Evolutionary conservation across 2,113 vertebrate genomes (phyloP).

Genomic region (Micronycteris hirsuta): DNA sequence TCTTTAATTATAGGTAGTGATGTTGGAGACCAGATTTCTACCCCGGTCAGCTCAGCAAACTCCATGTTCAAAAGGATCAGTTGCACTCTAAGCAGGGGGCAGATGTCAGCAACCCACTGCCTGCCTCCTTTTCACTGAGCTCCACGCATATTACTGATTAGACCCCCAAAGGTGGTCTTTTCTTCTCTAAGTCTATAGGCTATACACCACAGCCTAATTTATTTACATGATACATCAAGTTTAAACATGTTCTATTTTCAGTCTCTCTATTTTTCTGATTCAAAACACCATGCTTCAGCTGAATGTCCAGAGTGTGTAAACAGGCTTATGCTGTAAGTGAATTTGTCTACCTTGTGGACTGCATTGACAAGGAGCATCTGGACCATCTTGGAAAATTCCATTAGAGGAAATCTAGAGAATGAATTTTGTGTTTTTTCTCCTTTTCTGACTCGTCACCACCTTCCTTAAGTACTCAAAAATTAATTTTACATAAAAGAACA

Average conservation of each 20-base stretch:
- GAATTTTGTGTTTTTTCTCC: not conserved
- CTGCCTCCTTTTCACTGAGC: not conserved
- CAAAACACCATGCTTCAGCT: not conserved
- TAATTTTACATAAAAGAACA: not conserved
- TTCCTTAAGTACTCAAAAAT: constrained; percentile 5
- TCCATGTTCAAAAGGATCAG: not conserved
- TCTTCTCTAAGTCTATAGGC: not conserved
- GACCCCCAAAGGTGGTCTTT: not conserved
- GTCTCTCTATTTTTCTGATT: not conserved
- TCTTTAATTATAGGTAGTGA: not conserved
- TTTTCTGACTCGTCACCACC: not conserved
- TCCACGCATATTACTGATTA: not conserved
- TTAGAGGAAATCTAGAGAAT: not conserved
- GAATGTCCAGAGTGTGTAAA: not conserved
- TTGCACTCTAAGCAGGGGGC: not conserved
- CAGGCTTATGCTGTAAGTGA: not conserved
- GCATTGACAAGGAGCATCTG: not conserved
- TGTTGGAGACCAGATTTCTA: not conserved
- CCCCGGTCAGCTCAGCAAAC: not conserved
- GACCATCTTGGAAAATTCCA: not conserved
- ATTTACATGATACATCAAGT: not conserved
- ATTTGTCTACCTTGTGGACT: not conserved
- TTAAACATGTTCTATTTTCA: not conserved
- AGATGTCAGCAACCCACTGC: not conserved
- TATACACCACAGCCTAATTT: not conserved